Base-by-base conservation (phyloP, 2,113 vertebrate genomes). In the Oophaga pumilio region DNA sequence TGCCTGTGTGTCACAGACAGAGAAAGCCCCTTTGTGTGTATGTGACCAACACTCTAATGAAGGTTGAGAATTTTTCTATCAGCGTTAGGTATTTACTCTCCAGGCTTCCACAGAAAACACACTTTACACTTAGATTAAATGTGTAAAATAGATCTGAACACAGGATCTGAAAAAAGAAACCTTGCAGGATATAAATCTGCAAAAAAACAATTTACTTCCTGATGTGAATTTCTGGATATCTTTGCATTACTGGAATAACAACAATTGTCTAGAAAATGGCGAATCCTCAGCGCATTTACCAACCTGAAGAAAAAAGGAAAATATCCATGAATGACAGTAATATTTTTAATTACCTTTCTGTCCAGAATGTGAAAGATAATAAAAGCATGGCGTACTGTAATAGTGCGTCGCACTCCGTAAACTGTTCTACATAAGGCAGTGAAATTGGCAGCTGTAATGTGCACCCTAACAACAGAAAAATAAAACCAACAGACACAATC, bases 11-110 rank as follows among this genome's bases (percentile, higher is more conserved):
- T 81, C 78, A 81, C 78, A 81, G 77, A 64, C 24, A 20, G 59
- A 82, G 60, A 20, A 82, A 82, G 79, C 59, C 79, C 79, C 59
- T 49, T 24, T 66, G 59, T 66, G 79, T 13, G 59, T 82, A 82
- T 82, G 79, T 82, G 79, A 82, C 79, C 59, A 82, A 82, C 80
- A 82, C 43, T 13, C 60, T 82, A 66, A 82, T 82, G 80, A 82
- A 52, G 28, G 33, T 64, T 8, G 0, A 17, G 12, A 14, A 50
- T 50, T 66, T 82, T 68, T 50, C 18, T 50, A 12, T 43, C 26
- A 43, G 79, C 59, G 12, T 82, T 59, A 82, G 33, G 20, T 50
- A 68, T 82, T 79, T 79, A 59, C 53, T 13, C 76, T 82, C 5
- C 62, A 66, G 62, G 60, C 20, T 64, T 82, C 60, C 59, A 82